phyloP scores from a whole-genome alignment of 1,140 invertebrate genomes.

The honey bee (Apis mellifera) region Amel_HAv3.1 CM009943.2:8417001-8417500 shows the following conservation, averaged over 20 bases:
- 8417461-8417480: neutral
- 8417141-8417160: neutral
- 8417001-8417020: too few relatives aligned
- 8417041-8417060: neutral
- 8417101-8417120: neutral
- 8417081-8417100: slow-evolving; percentile 9
- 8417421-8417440: neutral
- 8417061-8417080: neutral
- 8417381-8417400: slow-evolving; percentile 33
- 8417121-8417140: slow-evolving; percentile 7
- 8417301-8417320: too few relatives aligned
- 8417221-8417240: slow-evolving; percentile 17
- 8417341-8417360: neutral
- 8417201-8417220: neutral
- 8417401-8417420: slow-evolving; percentile 9
- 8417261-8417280: neutral
- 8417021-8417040: neutral
- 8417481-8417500: slow-evolving; percentile 11
- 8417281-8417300: slow-evolving; percentile 1
- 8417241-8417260: neutral
- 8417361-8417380: neutral
- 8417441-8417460: slow-evolving; percentile 5
- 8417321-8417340: slow-evolving; percentile 17
- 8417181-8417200: slow-evolving; percentile 32
- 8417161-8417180: neutral